These are phyloP conservation scores for Gobio gobio DNA, from an alignment of 2,113 vertebrate genomes.

Conservation along the genomic window DNA sequence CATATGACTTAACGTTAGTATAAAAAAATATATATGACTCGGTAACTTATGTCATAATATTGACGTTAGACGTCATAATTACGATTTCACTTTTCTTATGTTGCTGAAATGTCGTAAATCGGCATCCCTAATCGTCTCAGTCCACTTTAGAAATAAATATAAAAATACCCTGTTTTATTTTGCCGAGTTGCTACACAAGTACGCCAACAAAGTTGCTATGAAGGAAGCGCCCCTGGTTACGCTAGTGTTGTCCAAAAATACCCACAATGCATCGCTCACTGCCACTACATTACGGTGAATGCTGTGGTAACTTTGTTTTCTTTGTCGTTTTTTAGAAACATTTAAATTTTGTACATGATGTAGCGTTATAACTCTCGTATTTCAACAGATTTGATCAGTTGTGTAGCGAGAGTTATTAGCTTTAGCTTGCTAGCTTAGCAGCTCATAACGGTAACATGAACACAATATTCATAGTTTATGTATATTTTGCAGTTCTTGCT, in stretches of 20 bases:
- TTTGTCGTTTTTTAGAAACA: neutral
- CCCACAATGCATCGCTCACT: constrained; percentile 68
- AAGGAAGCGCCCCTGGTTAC: constrained; percentile 67
- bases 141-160: too few species aligned
- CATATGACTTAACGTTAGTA: too few species aligned
- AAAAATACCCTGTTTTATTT: too few species aligned
- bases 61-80: too few species aligned
- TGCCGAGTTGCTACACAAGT: too few species aligned
- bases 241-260: constrained; percentile 25
- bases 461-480: neutral
- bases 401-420: neutral
- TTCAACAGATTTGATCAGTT: neutral
- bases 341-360: neutral
- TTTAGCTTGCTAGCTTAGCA: constrained; percentile 29
- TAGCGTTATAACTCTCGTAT: neutral
- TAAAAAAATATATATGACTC: too few species aligned
- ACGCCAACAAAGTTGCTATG: constrained; percentile 61
- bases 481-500: neutral
- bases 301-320: neutral
- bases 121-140: too few species aligned
- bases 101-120: too few species aligned
- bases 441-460: neutral
- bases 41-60: too few species aligned
- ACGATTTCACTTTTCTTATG: too few species aligned
- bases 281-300: constrained; percentile 2